phyloP scores from a whole-genome alignment of 2,113 vertebrate species.

The Cervus canadensis region DNA sequence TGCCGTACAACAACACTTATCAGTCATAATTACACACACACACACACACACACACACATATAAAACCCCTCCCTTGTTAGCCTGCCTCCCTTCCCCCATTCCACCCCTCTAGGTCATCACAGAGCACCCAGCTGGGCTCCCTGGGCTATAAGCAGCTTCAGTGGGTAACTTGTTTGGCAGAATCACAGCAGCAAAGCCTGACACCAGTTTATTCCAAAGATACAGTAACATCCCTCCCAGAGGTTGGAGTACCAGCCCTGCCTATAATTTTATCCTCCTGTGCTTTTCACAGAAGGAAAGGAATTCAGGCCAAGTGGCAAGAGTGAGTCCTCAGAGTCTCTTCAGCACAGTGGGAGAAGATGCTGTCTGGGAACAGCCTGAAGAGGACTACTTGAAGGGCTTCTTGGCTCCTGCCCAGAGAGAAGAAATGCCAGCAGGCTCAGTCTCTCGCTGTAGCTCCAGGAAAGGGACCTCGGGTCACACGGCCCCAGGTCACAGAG shows the following conservation, averaged over 20 bases:
- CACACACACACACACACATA: neutral
- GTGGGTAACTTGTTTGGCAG: neutral
- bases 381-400: neutral
- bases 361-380: neutral
- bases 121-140: neutral
- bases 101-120: neutral
- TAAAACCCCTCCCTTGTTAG: neutral
- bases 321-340: neutral
- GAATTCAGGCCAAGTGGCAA: neutral
- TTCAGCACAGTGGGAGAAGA: neutral
- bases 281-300: neutral
- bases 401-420: neutral
- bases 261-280: neutral
- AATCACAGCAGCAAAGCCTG: neutral
- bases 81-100: neutral
- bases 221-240: neutral
- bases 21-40: neutral
- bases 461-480: neutral
- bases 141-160: neutral
- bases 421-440: neutral
- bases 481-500: neutral
- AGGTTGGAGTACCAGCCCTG: neutral
- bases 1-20: accelerated
- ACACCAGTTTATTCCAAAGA: neutral
- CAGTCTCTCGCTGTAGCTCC: neutral